These are phyloP conservation scores for Sitodiplosis mosellana DNA, from an alignment of 1,140 invertebrate genomes.

Conservation along the genomic window DNA sequence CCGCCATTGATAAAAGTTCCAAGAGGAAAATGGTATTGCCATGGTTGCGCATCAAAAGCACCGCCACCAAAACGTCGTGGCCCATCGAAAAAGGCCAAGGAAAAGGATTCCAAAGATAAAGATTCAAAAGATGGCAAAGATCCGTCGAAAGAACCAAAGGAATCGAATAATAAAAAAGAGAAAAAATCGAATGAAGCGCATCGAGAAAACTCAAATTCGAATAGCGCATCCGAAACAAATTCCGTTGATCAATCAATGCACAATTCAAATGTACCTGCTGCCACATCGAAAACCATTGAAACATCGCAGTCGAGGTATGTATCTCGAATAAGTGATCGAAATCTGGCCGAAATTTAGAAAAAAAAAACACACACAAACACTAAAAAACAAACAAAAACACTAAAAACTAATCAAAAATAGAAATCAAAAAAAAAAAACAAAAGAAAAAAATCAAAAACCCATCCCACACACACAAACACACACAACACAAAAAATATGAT, in stretches of 20 bases:
- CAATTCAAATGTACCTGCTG: no score
- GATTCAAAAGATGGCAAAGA: background rate
- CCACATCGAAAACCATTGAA: no score
- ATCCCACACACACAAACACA: no score
- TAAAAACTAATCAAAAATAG: no score
- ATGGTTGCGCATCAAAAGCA: conserved; percentile 58
- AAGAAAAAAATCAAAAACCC: no score
- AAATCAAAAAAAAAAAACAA: no score
- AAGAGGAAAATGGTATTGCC: conserved; percentile 73
- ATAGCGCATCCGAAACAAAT: conserved; percentile 22
- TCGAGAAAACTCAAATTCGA: conserved; percentile 19
- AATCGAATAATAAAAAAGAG: conserved; percentile 13
- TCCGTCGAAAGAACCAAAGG: background rate
- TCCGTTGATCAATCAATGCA: background rate
- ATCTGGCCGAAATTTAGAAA: no score
- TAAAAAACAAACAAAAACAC: no score
- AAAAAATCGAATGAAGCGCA: conserved; percentile 26
- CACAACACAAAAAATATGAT: no score
- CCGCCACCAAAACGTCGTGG: conserved; percentile 40
- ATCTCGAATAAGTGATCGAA: no score
- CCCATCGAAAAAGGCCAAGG: conserved; percentile 16
- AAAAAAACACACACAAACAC: no score
- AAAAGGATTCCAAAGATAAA: background rate
- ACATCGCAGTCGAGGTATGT: no score
- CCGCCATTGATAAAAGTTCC: conserved; percentile 70